phyloP scores from a whole-genome alignment of 2,797 vertebrate genomes.

The Brachyalestes nurse region DNA sequence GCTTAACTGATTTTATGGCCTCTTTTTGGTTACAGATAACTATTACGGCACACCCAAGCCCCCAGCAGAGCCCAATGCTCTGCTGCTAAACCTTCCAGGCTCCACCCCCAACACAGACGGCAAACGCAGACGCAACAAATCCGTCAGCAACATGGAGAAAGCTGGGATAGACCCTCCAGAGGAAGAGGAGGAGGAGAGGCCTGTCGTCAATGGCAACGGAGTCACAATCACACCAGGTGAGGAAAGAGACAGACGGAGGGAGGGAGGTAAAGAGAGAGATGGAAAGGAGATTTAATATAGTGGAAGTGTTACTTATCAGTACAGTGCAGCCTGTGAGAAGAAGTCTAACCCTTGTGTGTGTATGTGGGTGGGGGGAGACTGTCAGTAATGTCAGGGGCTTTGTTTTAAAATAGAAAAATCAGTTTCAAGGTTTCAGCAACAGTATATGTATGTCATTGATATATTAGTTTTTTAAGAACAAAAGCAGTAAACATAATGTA shows the following conservation, averaged over 20 bases:
- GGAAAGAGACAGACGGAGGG: slow-evolving; percentile 43
- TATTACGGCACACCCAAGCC: slow-evolving; percentile 98
- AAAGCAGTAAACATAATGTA: too few species aligned
- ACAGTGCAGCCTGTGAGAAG: too few species aligned
- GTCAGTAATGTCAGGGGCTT: background rate
- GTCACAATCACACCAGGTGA: slow-evolving; percentile 91
- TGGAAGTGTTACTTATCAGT: too few species aligned
- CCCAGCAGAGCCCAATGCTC: slow-evolving; percentile 88
- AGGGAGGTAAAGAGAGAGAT: background rate
- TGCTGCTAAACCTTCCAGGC: slow-evolving; percentile 95
- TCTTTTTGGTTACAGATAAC: slow-evolving; percentile 82
- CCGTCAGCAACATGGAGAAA: slow-evolving; percentile 99
- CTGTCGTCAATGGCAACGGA: slow-evolving; percentile 92
- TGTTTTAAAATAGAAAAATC: background rate
- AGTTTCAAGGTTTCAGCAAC: background rate
- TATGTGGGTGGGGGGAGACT: background rate
- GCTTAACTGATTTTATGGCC: background rate
- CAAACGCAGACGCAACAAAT: slow-evolving; percentile 97
- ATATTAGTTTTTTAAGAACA: background rate
- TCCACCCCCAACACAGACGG: slow-evolving; percentile 93
- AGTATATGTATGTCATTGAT: too few species aligned
- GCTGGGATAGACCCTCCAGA: slow-evolving; percentile 92
- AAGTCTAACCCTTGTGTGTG: too few species aligned
- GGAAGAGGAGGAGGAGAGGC: slow-evolving; percentile 94
- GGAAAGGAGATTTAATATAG: too few species aligned